A percentile compares a stretch with the other conserved stretches of the same genome.
Evolutionary conservation across 2,888 invertebrate genomes (phyloP).

Genomic region (Glyphotaelius pellucidus): DNA sequence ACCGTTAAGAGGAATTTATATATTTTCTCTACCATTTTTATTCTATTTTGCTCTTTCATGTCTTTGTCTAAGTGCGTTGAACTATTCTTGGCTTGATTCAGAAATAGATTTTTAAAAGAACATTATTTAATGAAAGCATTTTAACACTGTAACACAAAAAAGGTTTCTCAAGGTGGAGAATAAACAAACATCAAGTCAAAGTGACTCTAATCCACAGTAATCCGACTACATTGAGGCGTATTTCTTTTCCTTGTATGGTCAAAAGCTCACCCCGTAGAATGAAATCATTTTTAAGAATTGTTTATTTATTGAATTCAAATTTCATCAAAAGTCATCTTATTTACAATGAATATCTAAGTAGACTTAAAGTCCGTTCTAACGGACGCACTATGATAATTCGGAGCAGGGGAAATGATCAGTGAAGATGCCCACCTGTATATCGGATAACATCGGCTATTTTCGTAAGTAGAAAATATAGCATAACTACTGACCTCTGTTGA

Average conservation of each 20-base stretch:
- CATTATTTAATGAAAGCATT: neutral
- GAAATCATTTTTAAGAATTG: neutral
- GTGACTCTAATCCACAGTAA: neutral
- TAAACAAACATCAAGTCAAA: neutral
- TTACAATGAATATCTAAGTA: too few species aligned
- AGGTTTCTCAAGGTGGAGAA: neutral
- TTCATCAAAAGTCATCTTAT: neutral
- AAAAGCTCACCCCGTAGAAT: neutral
- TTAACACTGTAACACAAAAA: neutral
- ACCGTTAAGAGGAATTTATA: too few species aligned
- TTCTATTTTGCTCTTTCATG: too few species aligned
- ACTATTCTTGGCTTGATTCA: neutral
- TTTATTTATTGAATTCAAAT: neutral
- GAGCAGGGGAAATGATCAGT: too few species aligned
- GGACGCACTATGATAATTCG: too few species aligned
- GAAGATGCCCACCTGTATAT: too few species aligned
- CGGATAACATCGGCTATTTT: too few species aligned
- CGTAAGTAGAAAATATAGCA: too few species aligned
- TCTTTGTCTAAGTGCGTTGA: too few species aligned
- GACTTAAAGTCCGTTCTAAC: too few species aligned
- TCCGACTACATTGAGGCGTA: neutral
- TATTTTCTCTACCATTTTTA: too few species aligned
- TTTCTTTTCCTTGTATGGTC: neutral
- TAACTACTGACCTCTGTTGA: too few species aligned
- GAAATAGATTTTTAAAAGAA: neutral